Evolutionary conservation across 2,797 vertebrate species (phyloP).

Genomic region (Tapirus indicus): DNA sequence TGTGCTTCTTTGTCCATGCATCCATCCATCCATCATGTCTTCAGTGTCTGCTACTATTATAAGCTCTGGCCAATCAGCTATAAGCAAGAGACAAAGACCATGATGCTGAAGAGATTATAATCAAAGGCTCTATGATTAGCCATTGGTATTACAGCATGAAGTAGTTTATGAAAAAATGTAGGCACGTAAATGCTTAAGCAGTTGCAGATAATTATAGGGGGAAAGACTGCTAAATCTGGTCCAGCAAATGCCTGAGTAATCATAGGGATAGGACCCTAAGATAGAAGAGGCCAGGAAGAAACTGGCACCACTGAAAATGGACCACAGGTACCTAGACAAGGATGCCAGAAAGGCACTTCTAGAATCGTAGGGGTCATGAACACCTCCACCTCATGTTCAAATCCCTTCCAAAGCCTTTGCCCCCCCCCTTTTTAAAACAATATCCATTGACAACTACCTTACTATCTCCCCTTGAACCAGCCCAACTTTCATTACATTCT

Average conservation of each 20-base stretch:
- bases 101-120: constrained; percentile 3
- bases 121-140: constrained; percentile 42
- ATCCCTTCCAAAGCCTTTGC: background rate
- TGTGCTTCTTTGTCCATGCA: background rate
- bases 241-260: background rate
- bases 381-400: background rate
- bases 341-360: background rate
- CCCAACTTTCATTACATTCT: background rate
- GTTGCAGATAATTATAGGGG: constrained; percentile 29
- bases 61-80: constrained; percentile 6
- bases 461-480: background rate
- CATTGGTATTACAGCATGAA: constrained; percentile 40
- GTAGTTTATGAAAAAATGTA: constrained; percentile 44
- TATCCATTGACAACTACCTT: background rate
- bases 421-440: background rate
- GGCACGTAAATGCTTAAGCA: background rate
- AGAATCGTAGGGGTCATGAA: background rate
- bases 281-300: background rate
- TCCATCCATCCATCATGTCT: background rate
- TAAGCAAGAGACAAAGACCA: constrained; percentile 1
- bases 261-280: background rate
- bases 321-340: background rate
- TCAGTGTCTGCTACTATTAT: constrained; percentile 3
- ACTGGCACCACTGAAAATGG: background rate
- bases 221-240: background rate